Percentiles rank a stretch among this genome's conserved stretches.
Evolutionary conservation across 2,113 vertebrate genomes (phyloP).

Genomic region (Ceratotherium simum): DNA sequence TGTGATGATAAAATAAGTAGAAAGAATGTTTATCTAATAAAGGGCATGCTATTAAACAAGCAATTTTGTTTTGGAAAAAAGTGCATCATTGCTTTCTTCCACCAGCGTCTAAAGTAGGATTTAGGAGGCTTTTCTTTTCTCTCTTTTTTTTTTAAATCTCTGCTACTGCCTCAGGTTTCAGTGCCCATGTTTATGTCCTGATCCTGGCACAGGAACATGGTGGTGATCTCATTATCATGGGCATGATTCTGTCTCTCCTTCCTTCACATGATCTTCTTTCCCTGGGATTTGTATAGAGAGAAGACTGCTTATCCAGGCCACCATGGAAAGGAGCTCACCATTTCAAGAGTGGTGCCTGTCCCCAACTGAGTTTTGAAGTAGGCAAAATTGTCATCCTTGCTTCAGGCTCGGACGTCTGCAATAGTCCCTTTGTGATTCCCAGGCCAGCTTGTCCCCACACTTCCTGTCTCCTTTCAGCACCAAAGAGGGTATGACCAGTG

Average conservation of each 20-base stretch:
- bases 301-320: neutral
- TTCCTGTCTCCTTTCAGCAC: neutral
- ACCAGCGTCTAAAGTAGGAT: neutral
- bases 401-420: neutral
- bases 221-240: neutral
- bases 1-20: conserved; percentile 79
- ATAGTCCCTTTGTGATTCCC: neutral
- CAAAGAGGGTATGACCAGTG: neutral
- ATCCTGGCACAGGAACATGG: neutral
- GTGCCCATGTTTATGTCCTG: neutral
- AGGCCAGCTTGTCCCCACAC: neutral
- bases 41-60: neutral
- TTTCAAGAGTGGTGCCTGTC: neutral
- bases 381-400: neutral
- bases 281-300: neutral
- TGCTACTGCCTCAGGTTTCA: neutral
- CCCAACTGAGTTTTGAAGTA: neutral
- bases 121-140: neutral
- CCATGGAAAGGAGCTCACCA: neutral
- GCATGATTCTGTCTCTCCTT: neutral
- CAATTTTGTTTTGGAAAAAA: neutral
- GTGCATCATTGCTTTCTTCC: conserved; percentile 15
- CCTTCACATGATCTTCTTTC: neutral
- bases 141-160: neutral
- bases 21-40: conserved; percentile 67